phyloP scores from a whole-genome alignment of 2,888 invertebrate genomes.

The Drosophila hawaiiensis region DNA sequence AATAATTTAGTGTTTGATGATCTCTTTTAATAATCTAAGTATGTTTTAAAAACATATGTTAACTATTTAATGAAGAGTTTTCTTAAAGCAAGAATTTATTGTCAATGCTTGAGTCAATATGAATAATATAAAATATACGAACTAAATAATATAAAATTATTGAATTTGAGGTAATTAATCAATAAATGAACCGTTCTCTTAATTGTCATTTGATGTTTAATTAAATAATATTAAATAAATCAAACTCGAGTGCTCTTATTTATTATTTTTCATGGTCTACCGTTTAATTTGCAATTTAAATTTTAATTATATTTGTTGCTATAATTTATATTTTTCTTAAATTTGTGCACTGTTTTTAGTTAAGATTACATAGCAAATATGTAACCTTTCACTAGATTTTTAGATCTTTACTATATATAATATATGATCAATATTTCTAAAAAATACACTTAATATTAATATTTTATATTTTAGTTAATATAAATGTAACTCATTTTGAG shows the following conservation, averaged over 20 bases:
- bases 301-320: background rate
- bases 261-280: accelerated
- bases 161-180: too few species aligned
- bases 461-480: background rate
- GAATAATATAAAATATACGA: background rate
- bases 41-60: background rate
- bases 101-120: background rate
- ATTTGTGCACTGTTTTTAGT: too few species aligned
- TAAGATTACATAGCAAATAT: background rate
- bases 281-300: background rate
- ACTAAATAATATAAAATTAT: background rate
- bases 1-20: background rate
- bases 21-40: background rate
- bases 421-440: accelerated
- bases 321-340: too few species aligned
- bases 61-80: background rate
- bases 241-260: background rate
- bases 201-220: too few species aligned
- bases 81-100: background rate
- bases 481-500: background rate
- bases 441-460: background rate
- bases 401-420: background rate
- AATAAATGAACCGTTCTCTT: background rate
- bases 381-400: background rate
- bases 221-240: background rate